A percentile compares a stretch with the other conserved stretches of the same genome.
Conservation (phyloP, 2,888 invertebrate species). For the Rhingia rostrata region DNA sequence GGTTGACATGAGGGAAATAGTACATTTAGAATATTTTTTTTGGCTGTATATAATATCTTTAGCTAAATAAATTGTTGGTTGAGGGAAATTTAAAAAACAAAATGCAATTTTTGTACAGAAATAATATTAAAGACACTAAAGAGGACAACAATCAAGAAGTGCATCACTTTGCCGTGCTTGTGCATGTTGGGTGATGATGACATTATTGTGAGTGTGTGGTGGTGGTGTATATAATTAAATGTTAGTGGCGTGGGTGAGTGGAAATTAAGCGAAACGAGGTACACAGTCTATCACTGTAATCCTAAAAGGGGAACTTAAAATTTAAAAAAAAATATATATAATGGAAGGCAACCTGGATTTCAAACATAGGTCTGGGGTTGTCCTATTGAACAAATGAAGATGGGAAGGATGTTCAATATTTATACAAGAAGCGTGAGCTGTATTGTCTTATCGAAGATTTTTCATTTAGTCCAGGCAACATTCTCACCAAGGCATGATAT, state of each 20-base stretch:
- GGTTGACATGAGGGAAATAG: slow-evolving; percentile 70
- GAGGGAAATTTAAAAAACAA: slow-evolving; percentile 15
- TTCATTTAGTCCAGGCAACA: no score
- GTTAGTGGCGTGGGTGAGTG: slow-evolving; percentile 22
- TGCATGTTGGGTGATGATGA: slow-evolving; percentile 46
- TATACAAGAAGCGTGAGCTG: no score
- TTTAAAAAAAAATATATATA: no score
- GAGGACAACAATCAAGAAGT: slow-evolving; percentile 26
- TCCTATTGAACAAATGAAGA: no score
- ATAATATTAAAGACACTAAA: slow-evolving; percentile 13
- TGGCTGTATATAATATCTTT: slow-evolving; percentile 33
- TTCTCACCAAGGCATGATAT: no score
- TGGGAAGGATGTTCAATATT: no score
- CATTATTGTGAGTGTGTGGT: slow-evolving; percentile 1
- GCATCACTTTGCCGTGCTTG: slow-evolving; percentile 50
- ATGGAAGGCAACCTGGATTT: no score
- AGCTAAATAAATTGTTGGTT: slow-evolving; percentile 20
- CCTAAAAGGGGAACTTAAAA: no score
- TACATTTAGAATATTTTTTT: slow-evolving; percentile 65
- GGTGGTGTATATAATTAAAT: neutral
- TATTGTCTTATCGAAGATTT: no score
- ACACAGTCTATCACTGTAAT: neutral
- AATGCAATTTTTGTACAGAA: slow-evolving; percentile 16
- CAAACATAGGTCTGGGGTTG: no score
- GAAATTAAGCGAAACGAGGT: slow-evolving; percentile 3